These are phyloP conservation scores for Psephotus haematonotus DNA, from an alignment of 2,113 vertebrate species.

Conservation along the genomic window DNA sequence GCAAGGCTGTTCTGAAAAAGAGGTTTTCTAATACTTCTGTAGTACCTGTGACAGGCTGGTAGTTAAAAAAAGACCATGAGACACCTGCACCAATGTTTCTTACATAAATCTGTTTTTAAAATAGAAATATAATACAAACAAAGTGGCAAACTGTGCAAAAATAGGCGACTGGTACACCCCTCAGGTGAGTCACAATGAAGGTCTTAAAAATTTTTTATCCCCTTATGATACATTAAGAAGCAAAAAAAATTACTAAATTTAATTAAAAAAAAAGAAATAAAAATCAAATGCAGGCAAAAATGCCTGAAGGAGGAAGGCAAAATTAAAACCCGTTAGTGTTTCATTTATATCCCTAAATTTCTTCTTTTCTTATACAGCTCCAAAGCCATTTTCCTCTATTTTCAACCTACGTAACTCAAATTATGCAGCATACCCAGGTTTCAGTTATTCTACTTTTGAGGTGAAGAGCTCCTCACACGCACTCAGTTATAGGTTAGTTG, in stretches of 20 bases:
- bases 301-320: neutral
- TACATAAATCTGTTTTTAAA: neutral
- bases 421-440: neutral
- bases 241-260: neutral
- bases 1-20: neutral
- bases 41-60: neutral
- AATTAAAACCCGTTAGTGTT: neutral
- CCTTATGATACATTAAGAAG: neutral
- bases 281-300: neutral
- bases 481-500: neutral
- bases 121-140: neutral
- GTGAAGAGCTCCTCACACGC: neutral
- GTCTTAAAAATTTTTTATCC: neutral
- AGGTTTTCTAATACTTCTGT: neutral
- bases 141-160: neutral
- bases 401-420: neutral
- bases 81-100: neutral
- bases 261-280: neutral
- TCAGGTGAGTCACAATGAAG: neutral
- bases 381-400: neutral
- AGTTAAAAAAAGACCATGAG: neutral
- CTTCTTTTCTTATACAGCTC: neutral
- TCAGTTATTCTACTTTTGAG: neutral
- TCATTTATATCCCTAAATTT: neutral
- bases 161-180: neutral